Evolutionary conservation across 2,797 vertebrate genomes (phyloP), one percentile per base, ranked within the genome.

Genomic region (Muscicapa comitata): DNA sequence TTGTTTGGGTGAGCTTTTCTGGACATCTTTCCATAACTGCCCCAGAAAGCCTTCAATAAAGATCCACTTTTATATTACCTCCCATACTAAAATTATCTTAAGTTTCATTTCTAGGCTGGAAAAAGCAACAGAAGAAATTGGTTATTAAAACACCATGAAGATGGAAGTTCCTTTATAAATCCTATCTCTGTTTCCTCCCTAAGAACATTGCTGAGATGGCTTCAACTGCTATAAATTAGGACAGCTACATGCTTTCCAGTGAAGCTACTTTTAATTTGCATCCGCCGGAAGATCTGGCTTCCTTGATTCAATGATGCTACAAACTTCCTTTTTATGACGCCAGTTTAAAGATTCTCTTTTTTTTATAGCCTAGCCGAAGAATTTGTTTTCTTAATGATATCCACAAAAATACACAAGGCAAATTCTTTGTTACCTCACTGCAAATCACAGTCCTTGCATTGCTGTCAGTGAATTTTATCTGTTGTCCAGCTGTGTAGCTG

Each of bases 381-480:
- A 54, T 35, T 82, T 53, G n/a, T 83, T 89, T 88, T 72, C 50
- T 75, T 86, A 82, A 43, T n/a, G 45, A 10, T 51, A 66, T 7
- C 71, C 11, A 35, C 57, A 83, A 59, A 89, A 93, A 58, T 28
- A 71, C 16, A 58, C 14, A 23, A 59, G 72, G 42, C 29, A 80
- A 71, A 87, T 72, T 87, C 75, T 88, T 65, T 67, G 28, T 53
- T 86, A 62, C 38, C 24, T 89, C 37, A 11, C 23, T 72, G n/a
- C 51, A 37, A 71, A 85, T 80, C 54, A 50, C 24, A 51, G 57
- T 17, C 35, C 31, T 79, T 87, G 38, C 72, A 17, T 20, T 76
- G 23, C 28, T 76, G 53, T 80, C 72, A 77, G 38, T 85, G 50
- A 73, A 43, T 75, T 71, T 83, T 89, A 80, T 83, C 62, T 65